Conservation (phyloP, 2,888 invertebrate species). For the Leptopilina syphax region DNA sequence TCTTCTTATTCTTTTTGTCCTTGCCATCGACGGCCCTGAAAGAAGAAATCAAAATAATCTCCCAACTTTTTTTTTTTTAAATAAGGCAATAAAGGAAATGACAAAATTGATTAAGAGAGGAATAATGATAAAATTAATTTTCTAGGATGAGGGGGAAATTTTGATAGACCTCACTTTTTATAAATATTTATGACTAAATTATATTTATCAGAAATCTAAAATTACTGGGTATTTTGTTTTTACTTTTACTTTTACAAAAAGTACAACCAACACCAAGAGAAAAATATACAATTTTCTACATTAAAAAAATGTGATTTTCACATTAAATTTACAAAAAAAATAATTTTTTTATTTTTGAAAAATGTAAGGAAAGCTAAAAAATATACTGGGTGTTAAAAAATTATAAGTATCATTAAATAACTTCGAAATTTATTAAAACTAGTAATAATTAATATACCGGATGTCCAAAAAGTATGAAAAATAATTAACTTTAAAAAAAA, state of each 20-base stretch:
- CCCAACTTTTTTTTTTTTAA: slow-evolving; percentile 31
- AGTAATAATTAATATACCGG: too few species aligned
- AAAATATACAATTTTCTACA: not conserved
- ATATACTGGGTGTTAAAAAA: too few species aligned
- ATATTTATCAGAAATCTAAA: not conserved
- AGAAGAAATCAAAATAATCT: slow-evolving; percentile 66
- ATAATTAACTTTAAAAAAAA: too few species aligned
- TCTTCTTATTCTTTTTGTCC: slow-evolving; percentile 93
- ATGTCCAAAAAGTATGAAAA: too few species aligned
- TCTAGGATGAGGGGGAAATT: not conserved
- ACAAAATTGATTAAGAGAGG: not conserved
- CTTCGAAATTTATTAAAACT: too few species aligned
- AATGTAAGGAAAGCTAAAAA: too few species aligned
- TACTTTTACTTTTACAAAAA: not conserved
- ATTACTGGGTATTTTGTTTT: too few species aligned
- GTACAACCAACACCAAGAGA: slow-evolving; percentile 5
- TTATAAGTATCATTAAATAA: too few species aligned
- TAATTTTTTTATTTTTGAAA: too few species aligned
- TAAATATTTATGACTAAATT: not conserved
- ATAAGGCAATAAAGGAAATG: not conserved
- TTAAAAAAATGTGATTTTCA: not conserved
- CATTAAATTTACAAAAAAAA: too few species aligned
- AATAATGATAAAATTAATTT: not conserved
- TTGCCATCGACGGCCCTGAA: slow-evolving; percentile 90
- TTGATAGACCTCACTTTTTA: slow-evolving; percentile 27